These are phyloP conservation scores for Polyodon spathula DNA, from an alignment of 2,113 vertebrate species.

Conservation along the genomic window DNA sequence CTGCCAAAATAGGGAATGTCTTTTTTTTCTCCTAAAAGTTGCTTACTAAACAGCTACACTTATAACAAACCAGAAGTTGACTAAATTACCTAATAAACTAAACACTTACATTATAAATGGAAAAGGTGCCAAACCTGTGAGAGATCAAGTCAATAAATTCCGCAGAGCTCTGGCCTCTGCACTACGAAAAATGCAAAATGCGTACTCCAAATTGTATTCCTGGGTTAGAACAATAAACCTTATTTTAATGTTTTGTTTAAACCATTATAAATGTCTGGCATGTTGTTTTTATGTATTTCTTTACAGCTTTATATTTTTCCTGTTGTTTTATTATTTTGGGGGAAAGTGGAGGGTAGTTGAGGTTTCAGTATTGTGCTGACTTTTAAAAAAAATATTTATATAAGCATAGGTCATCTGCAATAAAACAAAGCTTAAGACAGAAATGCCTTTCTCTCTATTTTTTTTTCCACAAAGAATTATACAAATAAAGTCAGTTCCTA, in stretches of 20 bases:
- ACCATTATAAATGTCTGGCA: neutral
- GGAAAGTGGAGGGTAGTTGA: neutral
- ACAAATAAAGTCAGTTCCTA: no score
- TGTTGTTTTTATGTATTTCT: constrained; percentile 2
- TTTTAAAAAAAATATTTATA: no score
- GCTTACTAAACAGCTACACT: neutral
- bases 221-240: constrained; percentile 12
- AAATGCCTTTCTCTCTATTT: neutral
- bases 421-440: no score
- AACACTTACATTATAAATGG: constrained; percentile 7
- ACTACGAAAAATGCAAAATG: neutral
- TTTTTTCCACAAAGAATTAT: no score
- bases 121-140: neutral
- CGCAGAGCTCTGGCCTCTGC: constrained; percentile 2
- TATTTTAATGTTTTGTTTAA: constrained; percentile 8
- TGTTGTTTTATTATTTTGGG: neutral
- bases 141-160: constrained; percentile 9
- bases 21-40: constrained; percentile 3
- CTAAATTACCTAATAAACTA: constrained; percentile 7
- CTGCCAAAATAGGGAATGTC: neutral
- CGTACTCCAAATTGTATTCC: neutral
- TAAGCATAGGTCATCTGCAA: no score
- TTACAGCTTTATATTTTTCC: neutral
- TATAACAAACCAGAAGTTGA: constrained; percentile 4
- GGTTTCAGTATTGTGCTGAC: neutral